These are phyloP conservation scores for Prunella himalayana DNA, from an alignment of 2,113 vertebrate species.

Conservation along the genomic window DNA sequence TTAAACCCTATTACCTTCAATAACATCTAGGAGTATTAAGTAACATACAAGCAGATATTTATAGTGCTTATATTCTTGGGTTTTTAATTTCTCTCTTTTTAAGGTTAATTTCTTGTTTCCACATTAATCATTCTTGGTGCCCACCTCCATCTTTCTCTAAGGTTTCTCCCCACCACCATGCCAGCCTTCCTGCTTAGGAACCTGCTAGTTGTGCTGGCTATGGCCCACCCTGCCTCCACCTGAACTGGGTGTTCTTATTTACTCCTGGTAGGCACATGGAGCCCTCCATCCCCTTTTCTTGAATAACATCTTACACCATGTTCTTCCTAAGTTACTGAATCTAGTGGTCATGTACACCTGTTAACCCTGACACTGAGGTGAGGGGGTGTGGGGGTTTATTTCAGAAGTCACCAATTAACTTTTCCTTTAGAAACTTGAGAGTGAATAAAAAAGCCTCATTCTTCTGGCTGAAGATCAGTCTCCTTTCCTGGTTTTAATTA, in stretches of 20 bases:
- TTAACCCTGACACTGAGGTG: not conserved
- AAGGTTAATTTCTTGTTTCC: not conserved
- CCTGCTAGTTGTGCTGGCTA: not conserved
- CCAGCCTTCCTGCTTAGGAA: not conserved
- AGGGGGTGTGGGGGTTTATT: not conserved
- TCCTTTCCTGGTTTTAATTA: not conserved
- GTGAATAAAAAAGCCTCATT: not conserved
- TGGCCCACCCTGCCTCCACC: not conserved
- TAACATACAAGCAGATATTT: not conserved
- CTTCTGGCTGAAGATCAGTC: not conserved
- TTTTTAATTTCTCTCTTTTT: not conserved
- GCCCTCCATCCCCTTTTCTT: not conserved
- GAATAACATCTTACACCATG: not conserved
- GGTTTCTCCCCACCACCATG: not conserved
- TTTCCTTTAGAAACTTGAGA: not conserved
- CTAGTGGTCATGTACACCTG: not conserved
- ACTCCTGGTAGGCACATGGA: not conserved
- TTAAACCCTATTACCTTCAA: not conserved
- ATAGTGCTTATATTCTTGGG: not conserved
- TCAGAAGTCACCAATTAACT: not conserved
- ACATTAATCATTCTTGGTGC: not conserved
- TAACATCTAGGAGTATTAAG: not conserved
- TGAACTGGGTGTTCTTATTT: not conserved
- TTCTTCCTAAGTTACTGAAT: not conserved
- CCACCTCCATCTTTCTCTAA: not conserved